Evolutionary conservation across 53 echinoderm and acorn worm genomes (phyloP), one percentile per base, ranked within the genome.

Genomic region (Paracentrotus lividus): DNA sequence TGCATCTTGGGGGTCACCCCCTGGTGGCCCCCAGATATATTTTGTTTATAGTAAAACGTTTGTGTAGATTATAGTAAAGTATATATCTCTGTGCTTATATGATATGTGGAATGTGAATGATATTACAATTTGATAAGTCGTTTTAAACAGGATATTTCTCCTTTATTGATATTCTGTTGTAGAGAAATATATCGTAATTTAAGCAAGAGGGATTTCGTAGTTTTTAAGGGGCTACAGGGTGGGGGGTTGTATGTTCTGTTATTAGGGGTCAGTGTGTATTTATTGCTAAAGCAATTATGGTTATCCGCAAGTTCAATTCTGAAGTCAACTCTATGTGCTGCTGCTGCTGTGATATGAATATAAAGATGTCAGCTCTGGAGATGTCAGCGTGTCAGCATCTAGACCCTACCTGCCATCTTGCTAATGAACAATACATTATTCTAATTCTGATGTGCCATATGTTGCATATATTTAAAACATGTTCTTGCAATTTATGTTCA

Each of bases 1-100:
- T 91, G 49, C 76, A 54, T 91, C 76, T 52, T 91, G 91, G 91
- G 91, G 91, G 91, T 91, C 91, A 91, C 91, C 91, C 55, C 76
- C n/a, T 75, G 91, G 75, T 75, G 36, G 76, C 91, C 91, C 91
- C 91, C 20, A 36, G 75, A 91, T 91, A 47, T 90, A 43, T 27
- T n/a, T n/a, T 65, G 31, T 65, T 90, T 42, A 44, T 90, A 67
- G 68, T 90, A 54, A 91, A 33, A 36, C 36, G 91, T 91, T 33
- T 69, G 75, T 91, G 75, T 91, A 76, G 90, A 64, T 90, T 90
- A 51, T 90, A 90, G 90, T 65, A 42, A 36, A 88, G 36, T 55
- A 42, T 64, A 75, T 75, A 91, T 76, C 32, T 91, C 34, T 91
- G 91, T 75, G 72, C 91, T 44, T 65, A 67, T 66, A 90, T 67